Conservation (phyloP, 2,113 vertebrate genomes). For the Oxyura jamaicensis region DNA sequence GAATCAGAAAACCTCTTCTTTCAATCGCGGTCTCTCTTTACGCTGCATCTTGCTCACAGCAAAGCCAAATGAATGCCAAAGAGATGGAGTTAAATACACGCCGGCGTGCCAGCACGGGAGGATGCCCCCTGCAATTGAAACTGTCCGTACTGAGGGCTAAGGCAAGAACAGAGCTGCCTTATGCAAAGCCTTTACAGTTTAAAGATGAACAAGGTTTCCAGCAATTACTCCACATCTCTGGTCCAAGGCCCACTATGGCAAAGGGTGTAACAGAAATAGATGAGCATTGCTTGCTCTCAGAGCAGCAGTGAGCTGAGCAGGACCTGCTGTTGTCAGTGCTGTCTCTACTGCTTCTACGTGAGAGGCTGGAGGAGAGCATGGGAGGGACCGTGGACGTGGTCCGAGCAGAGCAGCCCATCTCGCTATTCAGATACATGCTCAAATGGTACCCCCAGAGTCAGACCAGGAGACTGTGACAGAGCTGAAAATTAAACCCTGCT, state of each 20-base stretch:
- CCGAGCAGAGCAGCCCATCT: neutral
- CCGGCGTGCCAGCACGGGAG: neutral
- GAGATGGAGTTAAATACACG: neutral
- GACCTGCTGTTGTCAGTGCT: neutral
- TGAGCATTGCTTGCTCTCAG: neutral
- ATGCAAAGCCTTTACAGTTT: neutral
- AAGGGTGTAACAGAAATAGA: neutral
- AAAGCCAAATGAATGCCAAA: neutral
- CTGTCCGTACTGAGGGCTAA: neutral
- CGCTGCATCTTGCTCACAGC: neutral
- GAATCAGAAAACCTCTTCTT: constrained; percentile 39
- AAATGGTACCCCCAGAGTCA: neutral
- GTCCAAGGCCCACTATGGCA: neutral
- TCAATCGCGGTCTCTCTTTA: neutral
- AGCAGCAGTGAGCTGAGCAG: rapidly evolving
- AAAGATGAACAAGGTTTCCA: neutral
- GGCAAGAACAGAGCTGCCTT: neutral
- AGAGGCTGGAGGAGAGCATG: neutral
- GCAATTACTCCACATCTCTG: neutral
- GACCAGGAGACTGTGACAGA: neutral
- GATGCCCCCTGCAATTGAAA: neutral
- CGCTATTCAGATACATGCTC: neutral
- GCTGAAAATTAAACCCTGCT: neutral
- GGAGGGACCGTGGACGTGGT: neutral
- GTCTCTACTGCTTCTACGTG: neutral